Base-by-base conservation (phyloP, 1,140 invertebrate species). In the Daktulosphaira vitifoliae region DNA sequence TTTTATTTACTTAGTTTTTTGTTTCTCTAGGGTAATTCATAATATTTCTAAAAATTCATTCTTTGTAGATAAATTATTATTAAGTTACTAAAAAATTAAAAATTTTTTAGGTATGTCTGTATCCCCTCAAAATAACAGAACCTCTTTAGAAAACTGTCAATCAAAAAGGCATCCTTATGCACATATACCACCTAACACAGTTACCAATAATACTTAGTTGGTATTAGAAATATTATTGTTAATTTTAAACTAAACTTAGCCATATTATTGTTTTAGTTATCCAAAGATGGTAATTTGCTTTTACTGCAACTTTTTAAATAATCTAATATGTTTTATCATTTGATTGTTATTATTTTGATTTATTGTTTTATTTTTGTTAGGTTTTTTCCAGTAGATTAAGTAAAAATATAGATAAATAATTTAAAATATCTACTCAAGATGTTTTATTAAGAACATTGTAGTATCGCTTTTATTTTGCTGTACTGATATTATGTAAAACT, bases 341-440 rank as follows among this genome's bases (percentile, higher is more conserved):
- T 46, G 42, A 46, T 59, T 59, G 54, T 59, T 59, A 59, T 59
- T 46, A 59, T 46, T 44, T 25, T 56, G 22, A 56, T 56, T 56
- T 56, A 56, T 42, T 56, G 37, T 56, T 44, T 59, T 59, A 26
- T 59, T 59, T 59, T 7, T 62, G 54, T 62, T 62, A 33, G n/a
- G 42, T 46, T 26, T 62, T 62, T 62, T 33, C 46, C 16, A 62
- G 18, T 62, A 62, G n/a, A 29, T 15, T 46, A 62, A 46, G 54
- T 62, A 8, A 62, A n/a, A 44, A 33, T 16, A 56, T 56, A n/a
- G n/a, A n/a, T n/a, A 20, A 48, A 62, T 26, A 2, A 62, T 15
- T 44, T 46, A 62, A 37, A 4, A 44, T 44, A 44, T 15, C n/a
- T 48, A 62, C 42, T 46, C 54, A 62, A 44, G 20, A 42, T 66